phyloP scores from a whole-genome alignment of 2,797 vertebrate genomes.

The Poeciliopsis paucimaculata region DNA sequence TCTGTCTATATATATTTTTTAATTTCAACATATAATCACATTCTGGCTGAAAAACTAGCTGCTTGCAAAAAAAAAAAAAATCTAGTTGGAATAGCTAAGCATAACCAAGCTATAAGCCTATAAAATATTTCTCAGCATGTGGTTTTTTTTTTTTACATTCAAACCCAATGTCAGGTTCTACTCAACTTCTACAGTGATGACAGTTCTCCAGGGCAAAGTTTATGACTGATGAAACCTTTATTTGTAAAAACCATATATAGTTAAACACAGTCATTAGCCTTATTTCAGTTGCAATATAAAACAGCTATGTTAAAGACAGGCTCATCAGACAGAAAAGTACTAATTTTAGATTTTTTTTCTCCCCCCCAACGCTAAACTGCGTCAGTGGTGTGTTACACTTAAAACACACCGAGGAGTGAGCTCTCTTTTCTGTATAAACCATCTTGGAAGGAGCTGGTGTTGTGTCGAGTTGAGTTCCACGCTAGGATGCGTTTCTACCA shows the following conservation, averaged over 20 bases:
- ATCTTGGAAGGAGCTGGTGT: conserved; percentile 6
- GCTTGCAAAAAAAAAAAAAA: background rate
- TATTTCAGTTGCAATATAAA: background rate
- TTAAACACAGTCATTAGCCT: background rate
- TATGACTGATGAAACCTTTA: background rate
- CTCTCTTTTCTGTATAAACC: background rate
- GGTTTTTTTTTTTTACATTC: background rate
- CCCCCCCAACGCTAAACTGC: background rate
- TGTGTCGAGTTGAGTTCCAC: background rate
- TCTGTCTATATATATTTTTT: too few species aligned
- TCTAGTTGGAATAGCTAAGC: background rate
- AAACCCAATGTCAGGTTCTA: background rate
- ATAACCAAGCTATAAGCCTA: background rate
- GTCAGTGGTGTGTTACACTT: background rate
- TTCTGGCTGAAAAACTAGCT: background rate
- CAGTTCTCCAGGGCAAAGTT: background rate
- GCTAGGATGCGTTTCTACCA: background rate
- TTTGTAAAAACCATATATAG: background rate
- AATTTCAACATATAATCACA: background rate
- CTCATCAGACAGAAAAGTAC: background rate
- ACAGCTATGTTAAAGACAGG: background rate
- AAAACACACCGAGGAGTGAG: conserved; percentile 23
- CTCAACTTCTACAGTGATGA: background rate
- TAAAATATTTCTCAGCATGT: background rate
- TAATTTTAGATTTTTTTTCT: background rate